Evolutionary conservation across 1,140 invertebrate species (phyloP).

Genomic region (Stegodyphus mimosarum): DNA sequence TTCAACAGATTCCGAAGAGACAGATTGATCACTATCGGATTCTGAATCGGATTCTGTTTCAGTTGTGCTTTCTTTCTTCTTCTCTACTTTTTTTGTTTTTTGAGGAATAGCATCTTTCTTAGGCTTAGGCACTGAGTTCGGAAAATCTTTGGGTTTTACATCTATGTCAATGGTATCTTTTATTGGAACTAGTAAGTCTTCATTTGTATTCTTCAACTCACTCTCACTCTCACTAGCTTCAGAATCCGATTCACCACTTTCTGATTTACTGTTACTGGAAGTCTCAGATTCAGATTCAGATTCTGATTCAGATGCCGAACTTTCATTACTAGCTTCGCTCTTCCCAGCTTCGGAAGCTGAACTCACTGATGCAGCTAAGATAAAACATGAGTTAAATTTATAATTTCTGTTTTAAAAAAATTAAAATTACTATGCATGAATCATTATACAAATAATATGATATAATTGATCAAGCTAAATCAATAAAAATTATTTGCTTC

Average conservation of each 20-base stretch:
- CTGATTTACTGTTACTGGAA: conserved; percentile 35
- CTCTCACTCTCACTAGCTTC: conserved; percentile 59
- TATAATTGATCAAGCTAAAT: too few species aligned
- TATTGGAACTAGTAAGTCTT: neutral
- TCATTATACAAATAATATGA: too few species aligned
- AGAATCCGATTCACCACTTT: conserved; percentile 43
- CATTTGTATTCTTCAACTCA: conserved; percentile 13
- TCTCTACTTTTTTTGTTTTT: conserved; percentile 20
- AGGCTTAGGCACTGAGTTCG: conserved; percentile 30
- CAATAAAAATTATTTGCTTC: too few species aligned
- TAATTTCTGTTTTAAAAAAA: neutral
- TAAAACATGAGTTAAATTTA: neutral
- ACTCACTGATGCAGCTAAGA: conserved; percentile 29
- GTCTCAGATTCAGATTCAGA: conserved; percentile 26
- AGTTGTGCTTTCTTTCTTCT: conserved; percentile 29
- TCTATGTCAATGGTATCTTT: conserved; percentile 32
- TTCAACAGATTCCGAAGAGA: conserved; percentile 47
- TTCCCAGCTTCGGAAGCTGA: conserved; percentile 50
- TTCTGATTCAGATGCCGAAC: conserved; percentile 27
- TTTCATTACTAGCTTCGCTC: conserved; percentile 28
- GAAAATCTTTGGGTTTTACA: conserved; percentile 5
- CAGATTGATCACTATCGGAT: conserved; percentile 13
- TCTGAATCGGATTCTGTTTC: conserved; percentile 23
- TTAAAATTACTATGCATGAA: too few species aligned
- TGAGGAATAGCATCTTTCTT: conserved; percentile 4